Base-by-base conservation (phyloP, 2,113 vertebrate species). In the Dromiciops gliroides region DNA sequence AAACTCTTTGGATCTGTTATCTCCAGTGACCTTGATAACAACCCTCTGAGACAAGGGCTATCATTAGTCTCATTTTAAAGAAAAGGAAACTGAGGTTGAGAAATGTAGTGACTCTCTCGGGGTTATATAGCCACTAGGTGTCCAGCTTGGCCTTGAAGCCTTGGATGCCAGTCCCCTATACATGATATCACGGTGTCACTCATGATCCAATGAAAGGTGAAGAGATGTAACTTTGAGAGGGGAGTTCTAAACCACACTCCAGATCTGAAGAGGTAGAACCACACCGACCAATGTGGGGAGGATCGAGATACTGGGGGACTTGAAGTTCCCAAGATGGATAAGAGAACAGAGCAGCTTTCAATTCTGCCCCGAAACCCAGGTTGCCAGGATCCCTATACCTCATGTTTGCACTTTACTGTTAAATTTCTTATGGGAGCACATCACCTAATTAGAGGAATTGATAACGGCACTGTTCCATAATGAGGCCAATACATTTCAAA, bases 391-490 rank as follows among this genome's bases (percentile, higher is more conserved):
- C 98, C 98, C 97, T 98, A 97, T 98, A 97, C 98, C 98, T 98
- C 98, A 98, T 99, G 99, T 99, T 98, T 98, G 98, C 97, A 98
- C 98, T 99, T 99, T 99, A 99, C 99, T 99, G 98, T 98, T 98
- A 98, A 99, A 99, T 99, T 99, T 99, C 99, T 99, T 99, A 98
- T 98, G 99, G 99, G 99, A 99, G 99, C 98, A 97, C 98, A 98
- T 98, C 98, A 99, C 98, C 99, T 99, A 99, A 99, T 99, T 99
- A 99, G 99, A 99, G 98, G 99, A 99, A 99, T 99, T 99, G 99
- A 99, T 99, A 99, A 99, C 99, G 99, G 99, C 98, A 98, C 98
- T 98, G 99, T 99, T 99, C 99, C 99, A 99, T 99, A 99, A 99
- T 99, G 99, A 99, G 99, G 99, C 99, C 99, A 99, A 99, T 99